Evolutionary conservation across 2,113 vertebrate genomes (phyloP).

Genomic region (Ibidorhyncha struthersii): DNA sequence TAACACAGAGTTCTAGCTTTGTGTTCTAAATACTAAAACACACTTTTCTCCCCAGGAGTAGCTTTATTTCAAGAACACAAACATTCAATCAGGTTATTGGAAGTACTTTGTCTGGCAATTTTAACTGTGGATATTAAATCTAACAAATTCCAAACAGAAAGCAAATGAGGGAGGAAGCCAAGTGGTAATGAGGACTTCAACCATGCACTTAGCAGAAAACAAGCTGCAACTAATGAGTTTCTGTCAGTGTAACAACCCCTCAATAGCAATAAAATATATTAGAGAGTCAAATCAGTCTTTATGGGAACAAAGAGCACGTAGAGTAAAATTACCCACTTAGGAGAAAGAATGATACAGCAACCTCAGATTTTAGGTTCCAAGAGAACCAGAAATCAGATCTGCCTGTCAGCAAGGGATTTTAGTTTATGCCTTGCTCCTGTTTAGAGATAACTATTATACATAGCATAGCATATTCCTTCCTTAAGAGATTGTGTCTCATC

Average conservation of each 20-base stretch:
- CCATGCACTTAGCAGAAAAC: slow-evolving; percentile 43
- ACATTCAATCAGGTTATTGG: slow-evolving; percentile 8
- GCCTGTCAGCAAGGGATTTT: neutral
- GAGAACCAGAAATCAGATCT: neutral
- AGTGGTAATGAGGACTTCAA: slow-evolving; percentile 46
- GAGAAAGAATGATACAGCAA: neutral
- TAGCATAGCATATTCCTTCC: neutral
- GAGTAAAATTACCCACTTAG: neutral
- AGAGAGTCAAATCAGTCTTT: slow-evolving; percentile 32
- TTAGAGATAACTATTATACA: neutral
- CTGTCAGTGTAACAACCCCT: slow-evolving; percentile 35
- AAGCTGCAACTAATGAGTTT: slow-evolving; percentile 56
- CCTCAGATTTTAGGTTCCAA: neutral
- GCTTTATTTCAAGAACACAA: slow-evolving; percentile 15
- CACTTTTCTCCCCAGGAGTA: neutral
- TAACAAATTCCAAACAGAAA: slow-evolving; percentile 45
- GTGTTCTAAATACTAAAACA: neutral
- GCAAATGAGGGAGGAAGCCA: slow-evolving; percentile 34
- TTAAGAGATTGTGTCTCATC: neutral
- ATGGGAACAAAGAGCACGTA: neutral
- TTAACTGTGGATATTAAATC: slow-evolving; percentile 38
- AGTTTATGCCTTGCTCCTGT: neutral
- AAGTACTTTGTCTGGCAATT: slow-evolving; percentile 31
- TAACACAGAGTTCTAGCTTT: neutral
- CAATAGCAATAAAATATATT: slow-evolving; percentile 29